Evolutionary conservation across 2,797 vertebrate genomes (phyloP).

Genomic region (Mareca strepera): DNA sequence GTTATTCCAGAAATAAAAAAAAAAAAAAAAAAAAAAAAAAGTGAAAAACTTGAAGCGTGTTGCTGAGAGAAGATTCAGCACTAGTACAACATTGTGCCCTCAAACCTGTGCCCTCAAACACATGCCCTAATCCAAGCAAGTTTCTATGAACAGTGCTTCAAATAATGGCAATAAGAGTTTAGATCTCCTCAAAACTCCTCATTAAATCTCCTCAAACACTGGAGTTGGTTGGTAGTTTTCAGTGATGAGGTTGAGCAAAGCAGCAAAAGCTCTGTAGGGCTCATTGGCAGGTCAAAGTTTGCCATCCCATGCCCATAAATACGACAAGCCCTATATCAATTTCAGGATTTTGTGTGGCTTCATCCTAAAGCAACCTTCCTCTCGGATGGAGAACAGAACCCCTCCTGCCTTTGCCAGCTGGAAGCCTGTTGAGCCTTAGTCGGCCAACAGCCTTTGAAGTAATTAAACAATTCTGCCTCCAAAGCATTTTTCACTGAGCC

Average conservation of each 20-base stretch:
- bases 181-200: neutral
- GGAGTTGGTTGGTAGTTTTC: neutral
- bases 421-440: neutral
- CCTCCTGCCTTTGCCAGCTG: conserved; percentile 12
- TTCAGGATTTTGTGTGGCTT: neutral
- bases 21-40: neutral
- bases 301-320: neutral
- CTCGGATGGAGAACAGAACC: neutral
- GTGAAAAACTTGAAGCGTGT: neutral
- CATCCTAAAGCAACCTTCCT: neutral
- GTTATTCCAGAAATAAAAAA: neutral
- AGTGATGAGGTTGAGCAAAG: neutral
- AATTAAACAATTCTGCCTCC: conserved; percentile 42
- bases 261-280: accelerated
- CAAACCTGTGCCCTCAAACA: no score
- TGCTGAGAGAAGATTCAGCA: neutral
- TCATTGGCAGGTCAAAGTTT: neutral
- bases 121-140: neutral
- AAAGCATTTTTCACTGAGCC: conserved; percentile 11
- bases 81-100: accelerated
- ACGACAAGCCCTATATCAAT: neutral
- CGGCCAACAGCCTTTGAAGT: conserved; percentile 14
- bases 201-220: neutral
- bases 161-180: neutral
- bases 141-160: neutral